These are phyloP conservation scores for Drosophila hamatofila DNA, from an alignment of 2,888 invertebrate species.

Conservation along the genomic window DNA sequence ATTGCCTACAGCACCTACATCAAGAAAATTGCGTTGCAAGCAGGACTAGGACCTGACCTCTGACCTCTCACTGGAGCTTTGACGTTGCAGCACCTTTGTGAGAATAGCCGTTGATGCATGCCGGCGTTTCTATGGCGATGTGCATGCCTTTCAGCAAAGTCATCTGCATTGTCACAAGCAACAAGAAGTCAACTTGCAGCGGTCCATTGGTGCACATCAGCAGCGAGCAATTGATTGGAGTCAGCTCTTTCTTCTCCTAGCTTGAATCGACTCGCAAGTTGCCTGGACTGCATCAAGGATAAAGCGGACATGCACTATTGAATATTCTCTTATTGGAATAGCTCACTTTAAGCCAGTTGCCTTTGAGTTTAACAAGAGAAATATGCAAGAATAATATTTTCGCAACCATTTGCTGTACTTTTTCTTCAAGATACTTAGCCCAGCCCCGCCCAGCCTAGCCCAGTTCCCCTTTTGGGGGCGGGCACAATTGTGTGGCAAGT, in stretches of 20 bases:
- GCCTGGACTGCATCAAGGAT: constrained; percentile 45
- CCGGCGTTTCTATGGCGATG: constrained; percentile 10
- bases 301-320: constrained; percentile 17
- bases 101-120: constrained; percentile 80
- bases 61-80: constrained; percentile 47
- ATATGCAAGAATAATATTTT: constrained; percentile 36
- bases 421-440: background rate
- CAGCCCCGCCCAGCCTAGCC: background rate
- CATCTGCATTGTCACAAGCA: constrained; percentile 56
- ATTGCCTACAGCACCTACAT: constrained; percentile 34
- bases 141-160: constrained; percentile 18
- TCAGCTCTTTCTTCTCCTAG: constrained; percentile 38
- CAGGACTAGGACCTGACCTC: constrained; percentile 83
- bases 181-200: constrained; percentile 27
- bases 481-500: constrained; percentile 10
- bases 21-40: constrained; percentile 36
- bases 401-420: constrained; percentile 26
- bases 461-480: background rate
- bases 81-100: constrained; percentile 38
- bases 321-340: background rate
- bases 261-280: constrained; percentile 44
- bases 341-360: background rate
- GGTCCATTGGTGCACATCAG: constrained; percentile 59
- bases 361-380: background rate
- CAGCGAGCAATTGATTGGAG: constrained; percentile 50